Conservation (phyloP, 2,113 vertebrate species). For the Ranitomeya imitator region DNA sequence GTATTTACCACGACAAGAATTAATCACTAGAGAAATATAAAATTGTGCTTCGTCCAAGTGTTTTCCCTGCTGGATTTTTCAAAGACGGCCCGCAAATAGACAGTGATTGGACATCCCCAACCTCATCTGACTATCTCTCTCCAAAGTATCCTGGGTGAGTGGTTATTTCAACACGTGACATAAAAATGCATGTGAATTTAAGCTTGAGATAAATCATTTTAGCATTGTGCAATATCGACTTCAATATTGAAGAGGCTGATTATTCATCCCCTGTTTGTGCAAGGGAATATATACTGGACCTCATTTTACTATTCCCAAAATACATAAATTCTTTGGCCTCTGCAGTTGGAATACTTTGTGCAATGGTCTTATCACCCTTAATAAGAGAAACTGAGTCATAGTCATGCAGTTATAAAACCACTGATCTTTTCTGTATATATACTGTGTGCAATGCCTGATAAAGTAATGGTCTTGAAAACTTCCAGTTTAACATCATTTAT, state of each 20-base stretch:
- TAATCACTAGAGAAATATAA: constrained; percentile 15
- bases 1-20: not conserved
- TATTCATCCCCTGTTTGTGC: not conserved
- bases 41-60: constrained; percentile 23
- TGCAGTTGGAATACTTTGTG: not conserved
- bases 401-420: too few relatives aligned
- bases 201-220: not conserved
- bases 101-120: not conserved
- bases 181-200: not conserved
- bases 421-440: too few relatives aligned
- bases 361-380: not conserved
- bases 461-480: too few relatives aligned
- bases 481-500: too few relatives aligned
- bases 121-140: not conserved
- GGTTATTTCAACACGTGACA: constrained; percentile 3
- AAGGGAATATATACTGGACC: not conserved
- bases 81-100: not conserved
- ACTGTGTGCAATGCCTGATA: too few relatives aligned
- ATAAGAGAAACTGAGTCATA: too few relatives aligned
- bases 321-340: not conserved
- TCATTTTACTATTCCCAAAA: not conserved
- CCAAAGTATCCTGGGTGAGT: not conserved
- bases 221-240: not conserved
- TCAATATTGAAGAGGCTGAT: not conserved
- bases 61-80: constrained; percentile 26